A percentile compares a stretch with the other conserved stretches of the same genome.
These are phyloP conservation scores for Rhingia rostrata DNA, from an alignment of 2,888 invertebrate genomes.

Conservation along the genomic window DNA sequence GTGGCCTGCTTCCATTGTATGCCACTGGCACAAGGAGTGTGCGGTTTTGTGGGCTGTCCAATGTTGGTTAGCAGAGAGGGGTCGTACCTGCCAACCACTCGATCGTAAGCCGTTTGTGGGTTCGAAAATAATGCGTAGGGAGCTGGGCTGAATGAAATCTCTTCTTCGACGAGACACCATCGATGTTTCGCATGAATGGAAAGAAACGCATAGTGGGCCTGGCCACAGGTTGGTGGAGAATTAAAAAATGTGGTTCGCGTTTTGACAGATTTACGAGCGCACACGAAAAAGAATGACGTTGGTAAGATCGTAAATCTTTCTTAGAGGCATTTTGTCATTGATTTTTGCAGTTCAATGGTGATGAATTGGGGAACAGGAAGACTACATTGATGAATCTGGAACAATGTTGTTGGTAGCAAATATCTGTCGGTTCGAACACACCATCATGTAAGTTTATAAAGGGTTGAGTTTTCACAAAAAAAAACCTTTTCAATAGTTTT, in stretches of 20 bases:
- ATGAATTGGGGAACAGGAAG: slow-evolving; percentile 33
- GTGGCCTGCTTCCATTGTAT: slow-evolving; percentile 62
- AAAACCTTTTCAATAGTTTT: not conserved
- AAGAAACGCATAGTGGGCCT: slow-evolving; percentile 2
- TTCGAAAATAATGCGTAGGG: slow-evolving; percentile 58
- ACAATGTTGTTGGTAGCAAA: slow-evolving; percentile 10
- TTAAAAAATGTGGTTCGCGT: slow-evolving; percentile 69
- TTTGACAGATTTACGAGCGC: slow-evolving; percentile 69
- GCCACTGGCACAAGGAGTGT: slow-evolving; percentile 58
- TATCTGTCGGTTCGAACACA: too few relatives aligned
- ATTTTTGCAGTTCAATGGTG: slow-evolving; percentile 27
- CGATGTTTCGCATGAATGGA: slow-evolving; percentile 51
- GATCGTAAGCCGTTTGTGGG: slow-evolving; percentile 42
- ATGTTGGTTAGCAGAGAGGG: slow-evolving; percentile 47
- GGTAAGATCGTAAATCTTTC: slow-evolving; percentile 65
- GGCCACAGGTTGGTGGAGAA: slow-evolving; percentile 37
- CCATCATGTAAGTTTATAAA: too few relatives aligned
- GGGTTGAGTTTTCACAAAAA: too few relatives aligned
- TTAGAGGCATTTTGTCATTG: slow-evolving; percentile 60
- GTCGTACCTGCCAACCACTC: not conserved
- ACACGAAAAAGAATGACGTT: slow-evolving; percentile 42
- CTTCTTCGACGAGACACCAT: slow-evolving; percentile 8
- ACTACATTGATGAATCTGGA: slow-evolving; percentile 6
- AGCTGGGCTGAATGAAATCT: slow-evolving; percentile 66
- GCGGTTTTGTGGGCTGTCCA: slow-evolving; percentile 72